Evolutionary conservation across 2,113 vertebrate species (phyloP), one percentile per base, ranked within the genome.

Genomic region (Dolichallabes microphthalmus): DNA sequence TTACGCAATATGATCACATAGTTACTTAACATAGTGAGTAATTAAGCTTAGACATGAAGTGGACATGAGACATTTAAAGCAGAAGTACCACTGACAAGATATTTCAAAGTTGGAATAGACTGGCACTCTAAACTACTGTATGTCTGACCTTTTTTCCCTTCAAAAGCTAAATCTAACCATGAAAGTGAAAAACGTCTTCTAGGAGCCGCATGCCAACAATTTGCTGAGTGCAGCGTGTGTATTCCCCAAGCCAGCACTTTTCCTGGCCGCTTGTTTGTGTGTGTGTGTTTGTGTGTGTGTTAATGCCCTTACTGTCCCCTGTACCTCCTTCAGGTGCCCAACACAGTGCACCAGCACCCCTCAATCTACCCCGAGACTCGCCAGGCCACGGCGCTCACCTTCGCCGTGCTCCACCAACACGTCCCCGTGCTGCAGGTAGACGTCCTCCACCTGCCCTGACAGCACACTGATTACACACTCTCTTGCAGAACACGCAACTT

Each of bases 381-480:
- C 93, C 98, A 99, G 95, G 98, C 96, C 95, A 99, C 98, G 90
- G 96, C 98, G 90, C 96, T 99, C 95, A 99, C 98, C 92, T 99
- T 99, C 93, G 97, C 98, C 91, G 97, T 99, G 94, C 97, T 99
- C 90, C 98, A 98, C 92, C 97, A 98, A 95, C 98, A 99, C 94
- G 96, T 99, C 94, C 97, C 98, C 92, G 97, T 99, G 94, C 96
- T 98, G 94, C 98, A 99, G 98, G 98, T 99, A 94, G 93, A 93
- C 88, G 93, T 52, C 82, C 50, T 80, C 52, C n/a, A 17, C 25
- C 39, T 66, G 58, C 83, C 52, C 57, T 52, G 79, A 64, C 27
- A 35, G 30, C 74, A 55, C 79, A 69, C 45, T 78, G 60, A 63
- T 11, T 27, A 73, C 64, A 80, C 77, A 57, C 27, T 57, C n/a